Conservation (phyloP, 2,797 vertebrate genomes). For the Cirrhinus mrigala region DNA sequence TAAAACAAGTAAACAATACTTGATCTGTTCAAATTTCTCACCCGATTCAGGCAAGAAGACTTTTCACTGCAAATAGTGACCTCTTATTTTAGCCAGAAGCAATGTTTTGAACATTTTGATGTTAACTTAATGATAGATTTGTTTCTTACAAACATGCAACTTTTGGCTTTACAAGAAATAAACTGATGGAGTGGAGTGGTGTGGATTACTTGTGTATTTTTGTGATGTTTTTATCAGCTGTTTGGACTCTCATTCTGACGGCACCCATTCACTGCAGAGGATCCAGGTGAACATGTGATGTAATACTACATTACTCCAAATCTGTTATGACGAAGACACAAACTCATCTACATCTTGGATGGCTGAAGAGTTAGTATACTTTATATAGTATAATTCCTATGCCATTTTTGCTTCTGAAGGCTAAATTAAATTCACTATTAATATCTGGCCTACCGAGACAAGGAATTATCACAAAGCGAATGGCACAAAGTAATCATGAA, state of each 20-base stretch:
- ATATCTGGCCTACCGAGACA: background rate
- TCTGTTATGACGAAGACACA: background rate
- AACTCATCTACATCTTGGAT: background rate
- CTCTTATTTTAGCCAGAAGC: background rate
- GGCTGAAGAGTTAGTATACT: background rate
- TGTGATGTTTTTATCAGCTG: background rate
- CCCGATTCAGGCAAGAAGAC: background rate
- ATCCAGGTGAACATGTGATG: background rate
- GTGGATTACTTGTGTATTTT: background rate
- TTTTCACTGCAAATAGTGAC: too few species aligned
- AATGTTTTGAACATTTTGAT: background rate
- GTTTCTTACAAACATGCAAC: background rate
- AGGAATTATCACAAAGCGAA: background rate
- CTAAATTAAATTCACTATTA: background rate
- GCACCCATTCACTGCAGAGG: background rate
- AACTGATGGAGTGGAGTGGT: background rate
- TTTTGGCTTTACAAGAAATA: background rate
- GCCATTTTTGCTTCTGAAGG: background rate
- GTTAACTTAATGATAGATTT: background rate
- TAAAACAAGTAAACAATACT: background rate
- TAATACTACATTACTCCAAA: background rate
- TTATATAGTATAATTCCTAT: background rate
- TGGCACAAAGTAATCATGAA: background rate
- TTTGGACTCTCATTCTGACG: background rate
- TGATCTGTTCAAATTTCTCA: background rate